A percentile compares a stretch with the other conserved stretches of the same genome.
Conservation (phyloP, 2,113 vertebrate species). For the Camelus dromedarius region DNA sequence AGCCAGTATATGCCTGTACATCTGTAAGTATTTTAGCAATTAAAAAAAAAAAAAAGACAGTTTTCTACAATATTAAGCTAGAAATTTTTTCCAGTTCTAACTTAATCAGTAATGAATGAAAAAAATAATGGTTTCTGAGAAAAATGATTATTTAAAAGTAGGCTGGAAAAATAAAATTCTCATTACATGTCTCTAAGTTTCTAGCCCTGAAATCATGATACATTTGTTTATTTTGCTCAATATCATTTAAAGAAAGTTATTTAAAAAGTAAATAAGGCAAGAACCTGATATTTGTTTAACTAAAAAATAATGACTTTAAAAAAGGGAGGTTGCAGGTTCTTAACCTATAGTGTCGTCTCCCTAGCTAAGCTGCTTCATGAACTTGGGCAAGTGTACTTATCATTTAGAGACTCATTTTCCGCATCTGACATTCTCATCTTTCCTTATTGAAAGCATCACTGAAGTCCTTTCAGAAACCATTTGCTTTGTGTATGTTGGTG, state of each 20-base stretch:
- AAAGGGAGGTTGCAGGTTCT: neutral
- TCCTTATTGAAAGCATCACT: neutral
- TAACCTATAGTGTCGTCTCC: neutral
- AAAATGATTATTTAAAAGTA: conserved; percentile 43
- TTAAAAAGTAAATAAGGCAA: conserved; percentile 25
- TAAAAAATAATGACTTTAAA: conserved; percentile 37
- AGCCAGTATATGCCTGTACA: conserved; percentile 26
- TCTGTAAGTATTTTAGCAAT: conserved; percentile 68
- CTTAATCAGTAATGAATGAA: conserved; percentile 42
- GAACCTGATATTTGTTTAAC: neutral
- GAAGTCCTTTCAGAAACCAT: conserved; percentile 1
- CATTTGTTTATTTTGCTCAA: conserved; percentile 40
- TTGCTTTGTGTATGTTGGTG: neutral
- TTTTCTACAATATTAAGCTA: conserved; percentile 47
- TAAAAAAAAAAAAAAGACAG: neutral
- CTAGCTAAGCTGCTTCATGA: neutral
- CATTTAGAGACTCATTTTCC: neutral
- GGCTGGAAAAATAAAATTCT: conserved; percentile 69
- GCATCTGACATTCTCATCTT: neutral
- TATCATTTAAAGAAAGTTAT: neutral
- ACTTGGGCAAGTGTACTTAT: neutral
- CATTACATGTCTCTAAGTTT: neutral
- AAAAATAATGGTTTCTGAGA: conserved; percentile 40
- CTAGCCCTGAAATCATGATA: neutral
- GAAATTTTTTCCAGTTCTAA: conserved; percentile 68